Base-by-base conservation (phyloP, 2,797 vertebrate genomes). In the Peromyscus eremicus region DNA sequence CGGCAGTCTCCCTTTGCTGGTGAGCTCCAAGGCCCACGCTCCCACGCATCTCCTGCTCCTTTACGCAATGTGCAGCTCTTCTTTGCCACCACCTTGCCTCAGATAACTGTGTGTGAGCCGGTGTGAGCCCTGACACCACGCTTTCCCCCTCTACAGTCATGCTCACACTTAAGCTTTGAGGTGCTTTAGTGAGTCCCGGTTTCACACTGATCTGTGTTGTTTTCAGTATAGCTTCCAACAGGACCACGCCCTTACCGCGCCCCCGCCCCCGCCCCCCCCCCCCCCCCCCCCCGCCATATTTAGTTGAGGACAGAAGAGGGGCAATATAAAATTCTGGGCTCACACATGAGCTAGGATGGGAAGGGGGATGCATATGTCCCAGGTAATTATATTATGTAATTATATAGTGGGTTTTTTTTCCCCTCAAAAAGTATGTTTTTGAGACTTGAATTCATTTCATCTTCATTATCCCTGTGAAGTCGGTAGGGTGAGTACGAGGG, bases 51-150 rank as follows among this genome's bases (percentile, higher is more conserved):
- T 80, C 92, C 73, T 91, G 77, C 90, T 96, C 82, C 43, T 95
- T 88, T 93, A 76, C 88, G 77, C 86, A 60, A 64, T 23, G 73
- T 12, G 17, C 76, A 71, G 89, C 91, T 94, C 92, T 83, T 96
- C 95, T 96, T 94, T 94, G 95, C 94, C 89, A 97, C 96, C 95
- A 97, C 93, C 97, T 94, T 97, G 96, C 97, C 97, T 98, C 97
- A 97, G 95, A 85, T 87, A 82, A 95, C 88, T 2, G 14, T 87
- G 79, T 94, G 95, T 82, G 95, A 95, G 96, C 82, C 96, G 94
- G 95, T 82, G 6, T 94, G 82, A 94, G 83, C 93, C 92, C 75
- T 91, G 95, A 97, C 94, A 93, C 95, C 96, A 94, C 85, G 0
- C 66, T 91, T 82, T 92, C 84, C 92, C 34, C 94, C 96, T 96